A percentile compares a stretch with the other conserved stretches of the same genome.
Conservation (phyloP, 2,113 vertebrate species). For the Misgurnus mizolepis region DNA sequence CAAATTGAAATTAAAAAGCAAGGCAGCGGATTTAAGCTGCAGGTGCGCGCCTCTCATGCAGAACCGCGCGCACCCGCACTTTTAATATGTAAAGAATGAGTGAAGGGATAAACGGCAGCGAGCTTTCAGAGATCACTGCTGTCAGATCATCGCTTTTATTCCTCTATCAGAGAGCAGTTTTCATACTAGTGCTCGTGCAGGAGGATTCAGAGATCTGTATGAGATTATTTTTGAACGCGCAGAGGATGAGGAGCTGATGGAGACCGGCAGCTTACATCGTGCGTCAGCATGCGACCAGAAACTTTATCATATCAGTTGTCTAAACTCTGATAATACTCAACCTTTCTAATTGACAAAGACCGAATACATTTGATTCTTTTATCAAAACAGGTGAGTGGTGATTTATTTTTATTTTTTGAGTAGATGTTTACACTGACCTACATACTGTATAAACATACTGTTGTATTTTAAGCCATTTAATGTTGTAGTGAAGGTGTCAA, state of each 20-base stretch:
- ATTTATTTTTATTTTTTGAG: neutral
- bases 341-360: neutral
- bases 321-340: neutral
- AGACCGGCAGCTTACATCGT: neutral
- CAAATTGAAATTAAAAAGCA: neutral
- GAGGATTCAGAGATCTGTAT: conserved; percentile 29
- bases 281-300: neutral
- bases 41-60: neutral
- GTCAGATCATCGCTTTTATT: conserved; percentile 55
- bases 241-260: conserved; percentile 14
- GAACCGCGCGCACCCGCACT: neutral
- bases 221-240: conserved; percentile 7
- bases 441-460: neutral
- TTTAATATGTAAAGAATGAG: conserved; percentile 23
- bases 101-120: conserved; percentile 37
- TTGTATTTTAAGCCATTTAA: neutral
- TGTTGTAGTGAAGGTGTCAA: neutral
- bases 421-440: neutral
- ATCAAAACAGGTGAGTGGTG: conserved; percentile 9
- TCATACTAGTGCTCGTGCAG: conserved; percentile 20
- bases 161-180: conserved; percentile 1
- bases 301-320: neutral
- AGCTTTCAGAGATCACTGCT: conserved; percentile 53
- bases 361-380: neutral
- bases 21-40: neutral